Conservation (phyloP, 35 echinoderm and acorn worm species). For the Chiridota heheva region DNA sequence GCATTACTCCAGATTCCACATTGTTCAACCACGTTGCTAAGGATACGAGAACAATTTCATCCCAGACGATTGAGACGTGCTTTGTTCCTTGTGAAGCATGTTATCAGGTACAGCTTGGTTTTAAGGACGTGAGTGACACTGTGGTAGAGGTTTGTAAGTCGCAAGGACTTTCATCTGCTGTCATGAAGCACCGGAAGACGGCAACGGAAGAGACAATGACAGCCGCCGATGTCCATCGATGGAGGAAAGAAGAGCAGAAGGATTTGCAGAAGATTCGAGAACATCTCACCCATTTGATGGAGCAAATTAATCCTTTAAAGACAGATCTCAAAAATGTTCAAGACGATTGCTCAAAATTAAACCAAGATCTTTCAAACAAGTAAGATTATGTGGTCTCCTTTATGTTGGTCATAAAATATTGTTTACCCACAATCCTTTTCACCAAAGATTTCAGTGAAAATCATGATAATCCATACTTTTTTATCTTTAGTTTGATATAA, state of each 20-base stretch:
- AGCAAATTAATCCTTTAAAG: slow-evolving; percentile 74
- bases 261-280: slow-evolving; percentile 70
- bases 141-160: slow-evolving; percentile 75
- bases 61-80: slow-evolving; percentile 89
- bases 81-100: slow-evolving; percentile 97
- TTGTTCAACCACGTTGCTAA: not conserved
- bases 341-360: slow-evolving; percentile 53
- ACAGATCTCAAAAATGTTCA: slow-evolving; percentile 45
- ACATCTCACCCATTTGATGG: slow-evolving; percentile 66
- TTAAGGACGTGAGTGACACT: slow-evolving; percentile 67
- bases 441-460: too few species aligned
- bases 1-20: not conserved
- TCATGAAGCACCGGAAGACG: slow-evolving; percentile 58
- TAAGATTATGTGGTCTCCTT: not conserved
- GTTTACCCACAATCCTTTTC: too few species aligned
- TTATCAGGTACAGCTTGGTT: slow-evolving; percentile 69
- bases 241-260: slow-evolving; percentile 67
- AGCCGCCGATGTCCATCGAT: slow-evolving; percentile 62
- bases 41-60: slow-evolving; percentile 74
- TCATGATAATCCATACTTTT: too few species aligned
- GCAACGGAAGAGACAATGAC: slow-evolving; percentile 53
- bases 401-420: not conserved
- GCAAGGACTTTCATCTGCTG: slow-evolving; percentile 54
- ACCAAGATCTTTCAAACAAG: slow-evolving; percentile 43
- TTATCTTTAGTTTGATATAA: too few species aligned